Evolutionary conservation across 2,888 invertebrate genomes (phyloP), one percentile per base, ranked within the genome.

Genomic region (Schizotus pectinicornis): DNA sequence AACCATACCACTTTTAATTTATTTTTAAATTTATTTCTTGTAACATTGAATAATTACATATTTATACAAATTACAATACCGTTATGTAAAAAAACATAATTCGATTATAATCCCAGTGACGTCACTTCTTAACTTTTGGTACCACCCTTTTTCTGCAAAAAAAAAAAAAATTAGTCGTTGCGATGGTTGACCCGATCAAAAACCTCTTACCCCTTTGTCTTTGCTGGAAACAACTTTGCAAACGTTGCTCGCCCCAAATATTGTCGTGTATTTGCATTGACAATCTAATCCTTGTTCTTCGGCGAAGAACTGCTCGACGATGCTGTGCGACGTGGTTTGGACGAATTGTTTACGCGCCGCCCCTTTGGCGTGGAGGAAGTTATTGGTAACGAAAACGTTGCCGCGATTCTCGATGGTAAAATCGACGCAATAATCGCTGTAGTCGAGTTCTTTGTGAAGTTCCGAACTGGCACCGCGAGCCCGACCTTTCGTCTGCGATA

Each of bases 381-480:
- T 86, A 59, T 81, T 81, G 1, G 85, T 78, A 6, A 87, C 86
- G 80, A 90, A 88, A 7, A 88, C 83, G 8, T 86, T 82, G 12
- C 91, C 91, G 47, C 83, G 84, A 34, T 83, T 80, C 87, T 89
- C 79, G 1, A 88, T 80, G 7, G 88, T 84, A 65, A 89, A 86
- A 58, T 86, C 86, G 33, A 86, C 82, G 77, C 92, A 93, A 67
- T 85, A 82, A 70, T 91, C 88, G 11, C 80, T 73, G 61, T 83
- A 82, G 11, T 80, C 77, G 1, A 91, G 73, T 2, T 86, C 85
- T 12, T 80, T 77, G 59, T 85, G 83, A 12, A 86, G 74, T 7
- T 84, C 82, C 6, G 83, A 72, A 6, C 81, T 81, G 39, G 86
- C 86, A 67, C n/a, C n/a, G n/a, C 83, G 84, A 45, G 83, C 79